Evolutionary conservation across 2,797 vertebrate genomes (phyloP), one percentile per base, ranked within the genome.

Genomic region (Limosa lapponica): DNA sequence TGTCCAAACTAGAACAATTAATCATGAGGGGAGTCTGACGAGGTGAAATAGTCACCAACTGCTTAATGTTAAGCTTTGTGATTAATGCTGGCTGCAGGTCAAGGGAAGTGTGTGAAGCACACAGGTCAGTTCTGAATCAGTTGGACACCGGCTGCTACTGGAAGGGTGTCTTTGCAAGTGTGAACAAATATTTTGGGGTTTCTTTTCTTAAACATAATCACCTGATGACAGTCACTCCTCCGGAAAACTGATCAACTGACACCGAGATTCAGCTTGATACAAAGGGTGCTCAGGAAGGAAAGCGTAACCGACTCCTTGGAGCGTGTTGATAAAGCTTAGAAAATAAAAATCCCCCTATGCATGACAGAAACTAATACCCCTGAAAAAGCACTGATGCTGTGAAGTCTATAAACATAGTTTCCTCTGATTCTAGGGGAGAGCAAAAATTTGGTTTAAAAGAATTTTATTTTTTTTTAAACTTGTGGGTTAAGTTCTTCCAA

Each of bases 241-340:
- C 36, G 58, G 92, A 93, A 90, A 89, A 23, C 27, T 11, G 46
- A 73, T 34, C 52, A 73, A 43, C 48, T 41, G 81, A 51, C 86
- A 19, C 66, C 0, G 2, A 61, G 80, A 90, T 66, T 11, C 12
- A 1, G 77, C 54, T 73, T 32, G 82, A 62, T 19, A 20, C 2
- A 10, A 52, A 24, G 59, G 37, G 37, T 0, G 8, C 83, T 80
- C 90, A 96, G 94, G 95, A 96, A 97, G 96, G 87, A 59, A 43
- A 82, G 41, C 0, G 75, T 62, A 95, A 93, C 82, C 0, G 4
- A 92, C 30, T 52, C 94, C 79, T 46, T 62, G 54, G 69, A 71
- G 78, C 0, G 10, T 69, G 86, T 72, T 55, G 85, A 87, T 92
- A 83, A 94, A 73, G 25, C 91, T 58, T 27, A 41, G 39, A 66